Conservation (phyloP, 2,797 vertebrate species). For the Podarcis siculus region DNA sequence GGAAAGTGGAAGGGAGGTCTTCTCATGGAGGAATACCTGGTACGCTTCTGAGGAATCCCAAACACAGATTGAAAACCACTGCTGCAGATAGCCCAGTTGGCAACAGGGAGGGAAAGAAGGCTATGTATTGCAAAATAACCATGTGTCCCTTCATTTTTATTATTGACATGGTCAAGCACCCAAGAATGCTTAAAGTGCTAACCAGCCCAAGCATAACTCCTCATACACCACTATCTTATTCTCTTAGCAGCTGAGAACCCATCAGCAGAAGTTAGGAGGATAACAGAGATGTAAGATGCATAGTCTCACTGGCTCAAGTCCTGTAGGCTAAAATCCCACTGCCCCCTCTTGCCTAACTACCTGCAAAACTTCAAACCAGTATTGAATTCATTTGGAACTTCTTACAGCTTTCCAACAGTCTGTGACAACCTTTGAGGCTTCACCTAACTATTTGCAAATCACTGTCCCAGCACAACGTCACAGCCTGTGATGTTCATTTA, state of each 20-base stretch:
- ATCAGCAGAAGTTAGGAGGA: neutral
- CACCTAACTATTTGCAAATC: neutral
- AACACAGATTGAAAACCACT: neutral
- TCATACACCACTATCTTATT: neutral
- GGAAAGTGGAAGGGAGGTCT: neutral
- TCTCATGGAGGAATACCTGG: neutral
- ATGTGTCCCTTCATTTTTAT: neutral
- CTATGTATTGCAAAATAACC: neutral
- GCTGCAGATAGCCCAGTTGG: neutral
- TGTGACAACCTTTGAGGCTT: neutral
- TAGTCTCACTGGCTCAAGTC: neutral
- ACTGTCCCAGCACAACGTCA: neutral
- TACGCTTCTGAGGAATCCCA: neutral
- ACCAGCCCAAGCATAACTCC: neutral
- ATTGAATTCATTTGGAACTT: too few relatives aligned
- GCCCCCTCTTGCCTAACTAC: neutral
- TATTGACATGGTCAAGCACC: neutral
- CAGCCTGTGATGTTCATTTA: neutral
- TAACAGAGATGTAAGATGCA: neutral
- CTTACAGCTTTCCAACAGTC: neutral
- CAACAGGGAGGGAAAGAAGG: neutral
- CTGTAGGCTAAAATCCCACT: neutral
- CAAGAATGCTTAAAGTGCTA: neutral
- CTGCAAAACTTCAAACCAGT: neutral
- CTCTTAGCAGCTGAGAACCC: neutral